phyloP scores from a whole-genome alignment of 2,113 vertebrate species.

The Lepus europaeus region DNA sequence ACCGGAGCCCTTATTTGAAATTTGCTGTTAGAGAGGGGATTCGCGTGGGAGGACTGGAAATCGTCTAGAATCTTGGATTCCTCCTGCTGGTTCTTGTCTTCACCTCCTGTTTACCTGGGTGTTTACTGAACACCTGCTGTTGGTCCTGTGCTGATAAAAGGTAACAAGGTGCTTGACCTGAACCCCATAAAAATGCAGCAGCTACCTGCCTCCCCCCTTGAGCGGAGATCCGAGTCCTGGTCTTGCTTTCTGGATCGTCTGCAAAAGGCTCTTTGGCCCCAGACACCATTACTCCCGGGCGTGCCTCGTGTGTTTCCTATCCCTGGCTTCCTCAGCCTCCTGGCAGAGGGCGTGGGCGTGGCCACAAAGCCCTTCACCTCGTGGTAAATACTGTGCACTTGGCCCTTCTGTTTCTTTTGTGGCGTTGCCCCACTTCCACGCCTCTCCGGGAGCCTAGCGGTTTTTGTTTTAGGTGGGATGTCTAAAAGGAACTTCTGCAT shows the following conservation, averaged over 20 bases:
- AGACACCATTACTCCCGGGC: neutral
- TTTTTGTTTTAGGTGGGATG: neutral
- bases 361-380: neutral
- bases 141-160: neutral
- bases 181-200: neutral
- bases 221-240: neutral
- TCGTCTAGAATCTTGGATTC: neutral
- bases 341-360: neutral
- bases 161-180: conserved; percentile 16
- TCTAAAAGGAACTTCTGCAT: neutral
- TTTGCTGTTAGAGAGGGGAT: neutral
- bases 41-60: neutral
- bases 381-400: no score
- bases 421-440: neutral
- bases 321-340: neutral
- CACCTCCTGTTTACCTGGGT: neutral
- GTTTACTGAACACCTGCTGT: neutral
- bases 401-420: neutral
- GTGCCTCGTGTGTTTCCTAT: neutral
- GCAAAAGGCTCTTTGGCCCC: neutral
- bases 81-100: neutral
- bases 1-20: neutral
- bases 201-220: neutral
- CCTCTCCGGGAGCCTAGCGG: neutral
- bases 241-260: neutral